Evolutionary conservation across 2,888 invertebrate species (phyloP), one percentile per base, ranked within the genome.

Genomic region (Operophtera brumata): DNA sequence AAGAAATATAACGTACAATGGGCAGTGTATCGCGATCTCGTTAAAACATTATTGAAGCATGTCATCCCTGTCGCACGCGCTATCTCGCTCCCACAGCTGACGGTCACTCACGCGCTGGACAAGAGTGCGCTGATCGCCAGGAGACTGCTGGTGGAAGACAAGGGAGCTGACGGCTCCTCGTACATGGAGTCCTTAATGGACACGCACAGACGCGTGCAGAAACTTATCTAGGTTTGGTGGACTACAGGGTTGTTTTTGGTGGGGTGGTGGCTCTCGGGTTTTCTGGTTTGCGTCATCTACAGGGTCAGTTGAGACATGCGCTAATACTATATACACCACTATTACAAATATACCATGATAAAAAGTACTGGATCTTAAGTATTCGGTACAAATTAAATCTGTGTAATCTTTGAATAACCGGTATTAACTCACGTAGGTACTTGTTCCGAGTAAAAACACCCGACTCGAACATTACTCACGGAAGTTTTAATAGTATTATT

Each of bases 161-260:
- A 95, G 64, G 94, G 94, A 25, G 83, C 92, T 40, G 94, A 95
- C 83, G 95, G 95, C 48, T 93, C 95, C 10, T 96, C 96, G 66
- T 99, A 99, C 86, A 96, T 98, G 42, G 99, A 99, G 81, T 97
- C 95, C 85, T 93, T 99, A 66, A 98, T 98, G 92, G 96, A 97
- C 82, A 95, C 97, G 92, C 99, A 99, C 92, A 97, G 97, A 92
- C 97, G 97, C 90, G 99, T 99, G 75, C 84, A 84, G 73, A 80
- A 80, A 55, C 68, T 87, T 52, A 52, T 52, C 6, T 57, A 57
- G 56, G 56, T 57, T 44, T 48, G 47, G 32, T 7, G 30, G 11
- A 83, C 79, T 86, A 83, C 9, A 65, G 80, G 77, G 50, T 10
- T 12, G n/a, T 8, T 37, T 47, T 32, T 28, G 35, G 51, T 47